Evolutionary conservation across 2,797 vertebrate species (phyloP).

Genomic region (Acanthis flammea): DNA sequence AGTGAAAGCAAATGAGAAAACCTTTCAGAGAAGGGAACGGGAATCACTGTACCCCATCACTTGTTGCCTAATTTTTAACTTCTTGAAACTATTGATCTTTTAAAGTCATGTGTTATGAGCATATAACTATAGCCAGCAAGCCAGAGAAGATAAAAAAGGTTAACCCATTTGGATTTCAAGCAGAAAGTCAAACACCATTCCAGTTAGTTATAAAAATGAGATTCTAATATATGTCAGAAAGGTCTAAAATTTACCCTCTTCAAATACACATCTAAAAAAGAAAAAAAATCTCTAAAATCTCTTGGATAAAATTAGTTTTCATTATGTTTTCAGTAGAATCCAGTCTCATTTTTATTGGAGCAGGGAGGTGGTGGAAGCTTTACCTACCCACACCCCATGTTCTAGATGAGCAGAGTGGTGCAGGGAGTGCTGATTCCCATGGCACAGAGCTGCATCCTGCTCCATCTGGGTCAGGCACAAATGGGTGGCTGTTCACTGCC

Average conservation of each 20-base stretch:
- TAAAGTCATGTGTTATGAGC: not conserved
- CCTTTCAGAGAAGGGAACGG: not conserved
- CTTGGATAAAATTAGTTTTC: not conserved
- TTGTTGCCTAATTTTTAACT: not conserved
- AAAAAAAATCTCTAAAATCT: not conserved
- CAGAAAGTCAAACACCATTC: not conserved
- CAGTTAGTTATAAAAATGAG: not conserved
- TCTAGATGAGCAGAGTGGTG: not conserved
- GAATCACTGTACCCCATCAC: not conserved
- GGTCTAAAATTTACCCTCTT: not conserved
- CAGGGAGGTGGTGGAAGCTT: not conserved
- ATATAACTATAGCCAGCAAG: not conserved
- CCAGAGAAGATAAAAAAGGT: not conserved
- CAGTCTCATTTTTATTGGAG: not conserved
- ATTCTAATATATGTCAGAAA: not conserved
- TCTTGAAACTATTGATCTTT: not conserved
- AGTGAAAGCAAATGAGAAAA: not conserved
- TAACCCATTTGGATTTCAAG: not conserved
- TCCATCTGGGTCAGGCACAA: not conserved
- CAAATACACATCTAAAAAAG: not conserved
- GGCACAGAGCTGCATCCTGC: not conserved
- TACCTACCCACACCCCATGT: rapidly evolving
- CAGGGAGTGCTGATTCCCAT: rapidly evolving
- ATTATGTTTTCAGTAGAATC: not conserved
- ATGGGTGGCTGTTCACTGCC: rapidly evolving